A percentile compares a stretch with the other conserved stretches of the same genome.
These are phyloP conservation scores for Micronisus gabar DNA, from an alignment of 2,113 vertebrate genomes.

Conservation along the genomic window DNA sequence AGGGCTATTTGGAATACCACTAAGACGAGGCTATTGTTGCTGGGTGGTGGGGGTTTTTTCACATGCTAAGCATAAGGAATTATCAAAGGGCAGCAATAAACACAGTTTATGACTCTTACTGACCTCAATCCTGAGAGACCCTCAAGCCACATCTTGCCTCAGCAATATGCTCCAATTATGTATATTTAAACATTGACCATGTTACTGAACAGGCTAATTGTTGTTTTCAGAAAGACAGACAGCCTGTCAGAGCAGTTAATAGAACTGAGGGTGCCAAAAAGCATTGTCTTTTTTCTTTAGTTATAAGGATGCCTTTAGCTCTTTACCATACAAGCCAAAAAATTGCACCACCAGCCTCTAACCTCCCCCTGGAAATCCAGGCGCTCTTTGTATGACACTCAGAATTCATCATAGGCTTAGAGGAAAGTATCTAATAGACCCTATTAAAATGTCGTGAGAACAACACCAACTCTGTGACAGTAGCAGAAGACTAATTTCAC, in stretches of 20 bases:
- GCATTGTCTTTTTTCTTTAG: not conserved
- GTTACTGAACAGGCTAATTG: not conserved
- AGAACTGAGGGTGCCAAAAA: not conserved
- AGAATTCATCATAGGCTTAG: not conserved
- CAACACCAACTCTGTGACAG: not conserved
- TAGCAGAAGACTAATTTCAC: not conserved
- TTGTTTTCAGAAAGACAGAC: not conserved
- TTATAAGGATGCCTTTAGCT: not conserved
- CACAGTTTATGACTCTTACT: not conserved
- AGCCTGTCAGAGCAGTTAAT: not conserved
- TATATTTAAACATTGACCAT: not conserved
- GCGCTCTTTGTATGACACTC: not conserved
- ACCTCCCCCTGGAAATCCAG: not conserved
- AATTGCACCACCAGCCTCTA: not conserved
- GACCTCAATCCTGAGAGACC: not conserved
- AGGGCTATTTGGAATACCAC: not conserved
- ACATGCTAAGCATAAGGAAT: not conserved
- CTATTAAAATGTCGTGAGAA: not conserved
- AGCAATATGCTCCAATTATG: not conserved
- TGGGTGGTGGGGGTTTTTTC: not conserved
- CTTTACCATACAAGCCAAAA: not conserved
- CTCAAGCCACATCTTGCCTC: not conserved
- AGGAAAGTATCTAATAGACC: not conserved
- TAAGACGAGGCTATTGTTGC: not conserved
- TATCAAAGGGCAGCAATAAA: not conserved